Evolutionary conservation across 2,113 vertebrate species (phyloP), one percentile per base, ranked within the genome.

Genomic region (Petroica traversi): DNA sequence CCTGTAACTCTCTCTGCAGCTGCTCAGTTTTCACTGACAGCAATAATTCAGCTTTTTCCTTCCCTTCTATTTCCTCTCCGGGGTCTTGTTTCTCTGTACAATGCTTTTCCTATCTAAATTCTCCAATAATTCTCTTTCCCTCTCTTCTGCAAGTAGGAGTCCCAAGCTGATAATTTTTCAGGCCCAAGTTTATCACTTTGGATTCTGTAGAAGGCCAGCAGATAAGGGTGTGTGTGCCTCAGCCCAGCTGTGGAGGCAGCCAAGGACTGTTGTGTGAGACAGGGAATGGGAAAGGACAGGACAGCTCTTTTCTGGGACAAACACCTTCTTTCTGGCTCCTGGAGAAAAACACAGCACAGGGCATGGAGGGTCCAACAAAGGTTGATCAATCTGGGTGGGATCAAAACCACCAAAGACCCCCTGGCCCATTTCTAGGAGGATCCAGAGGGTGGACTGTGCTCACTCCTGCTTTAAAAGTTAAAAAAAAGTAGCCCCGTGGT

Each of bases 221-320:
- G 76, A 58, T 58, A 66, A 73, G 16, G n/a, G n/a, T n/a, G n/a
- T n/a, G n/a, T n/a, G n/a, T n/a, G n/a, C n/a, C n/a, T n/a, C n/a
- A n/a, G n/a, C n/a, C n/a, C 9, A 48, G 74, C 48, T 31, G n/a
- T 12, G 16, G 29, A 63, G 57, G 48, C 74, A 55, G 13, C 34
- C 57, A 48, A 63, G 49, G 74, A 14, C 25, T 48, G 46, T 3
- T 26, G 24, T 8, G 54, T n/a, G 55, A 20, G 55, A 46, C 55
- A 31, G 1, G 1, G 23, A 28, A 40, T 1, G 13, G 34, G 40
- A 6, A 62, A 51, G 55, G 38, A 4, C 4, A 8, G 51, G 59
- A n/a, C 20, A 41, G 46, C 78, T 19, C 17, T 43, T 68, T 75
- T 55, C 5, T 26, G 62, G 40, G 46, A 68, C 46, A 61, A 62